Conservation (phyloP, 2,888 invertebrate genomes). For the Eumerus sabulonum region DNA sequence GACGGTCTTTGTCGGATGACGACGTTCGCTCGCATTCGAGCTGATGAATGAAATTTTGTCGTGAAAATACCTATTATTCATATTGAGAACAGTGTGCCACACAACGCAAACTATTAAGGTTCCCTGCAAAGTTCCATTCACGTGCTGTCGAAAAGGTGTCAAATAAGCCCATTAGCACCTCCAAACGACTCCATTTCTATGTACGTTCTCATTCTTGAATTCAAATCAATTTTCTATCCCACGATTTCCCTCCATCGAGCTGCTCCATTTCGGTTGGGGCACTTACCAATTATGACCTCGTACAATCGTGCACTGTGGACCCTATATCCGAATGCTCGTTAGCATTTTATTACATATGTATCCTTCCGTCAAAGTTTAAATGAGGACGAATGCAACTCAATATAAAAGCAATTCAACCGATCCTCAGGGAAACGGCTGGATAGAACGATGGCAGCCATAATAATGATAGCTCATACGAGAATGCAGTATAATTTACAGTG, state of each 20-base stretch:
- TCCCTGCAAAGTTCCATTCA: too few relatives aligned
- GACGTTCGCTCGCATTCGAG: too few relatives aligned
- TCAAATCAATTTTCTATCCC: conserved; percentile 62
- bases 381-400: too few relatives aligned
- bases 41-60: too few relatives aligned
- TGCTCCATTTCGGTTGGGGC: conserved; percentile 60
- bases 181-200: conserved; percentile 34
- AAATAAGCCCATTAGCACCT: conserved; percentile 54
- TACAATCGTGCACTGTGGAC: conserved; percentile 20
- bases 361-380: conserved; percentile 49
- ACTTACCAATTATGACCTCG: conserved; percentile 60
- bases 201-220: conserved; percentile 47
- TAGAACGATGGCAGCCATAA: conserved; percentile 15
- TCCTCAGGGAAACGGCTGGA: conserved; percentile 50
- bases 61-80: too few relatives aligned
- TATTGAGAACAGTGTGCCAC: too few relatives aligned
- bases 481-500: conserved; percentile 54
- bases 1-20: too few relatives aligned
- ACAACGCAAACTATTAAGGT: too few relatives aligned
- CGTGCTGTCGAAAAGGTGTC: conserved; percentile 3
- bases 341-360: conserved; percentile 52
- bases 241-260: conserved; percentile 54
- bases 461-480: conserved; percentile 49
- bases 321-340: conserved; percentile 44
- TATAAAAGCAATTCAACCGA: conserved; percentile 43